phyloP scores from a whole-genome alignment of 2,113 vertebrate species.

The Notechis scutatus region DNA sequence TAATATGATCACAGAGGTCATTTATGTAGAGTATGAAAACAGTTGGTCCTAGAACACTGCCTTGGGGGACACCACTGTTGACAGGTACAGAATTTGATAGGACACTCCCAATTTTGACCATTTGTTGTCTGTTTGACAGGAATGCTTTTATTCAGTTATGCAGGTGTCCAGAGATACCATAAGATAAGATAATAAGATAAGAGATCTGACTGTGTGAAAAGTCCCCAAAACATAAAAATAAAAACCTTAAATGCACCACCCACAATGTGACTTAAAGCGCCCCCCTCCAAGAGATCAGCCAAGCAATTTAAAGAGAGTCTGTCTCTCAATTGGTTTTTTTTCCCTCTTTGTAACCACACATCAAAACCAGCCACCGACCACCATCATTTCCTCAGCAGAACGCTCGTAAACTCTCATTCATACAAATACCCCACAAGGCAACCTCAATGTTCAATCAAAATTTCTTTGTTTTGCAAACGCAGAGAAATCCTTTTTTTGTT shows the following conservation, averaged over 20 bases:
- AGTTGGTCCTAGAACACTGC: no score
- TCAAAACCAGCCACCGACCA: neutral
- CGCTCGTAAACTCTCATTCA: neutral
- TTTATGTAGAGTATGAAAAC: no score
- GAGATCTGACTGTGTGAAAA: neutral
- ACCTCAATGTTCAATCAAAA: neutral
- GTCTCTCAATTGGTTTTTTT: neutral
- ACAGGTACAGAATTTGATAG: no score
- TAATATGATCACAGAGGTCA: no score
- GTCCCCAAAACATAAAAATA: neutral
- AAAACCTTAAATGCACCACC: neutral
- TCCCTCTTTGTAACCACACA: neutral
- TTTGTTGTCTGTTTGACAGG: no score
- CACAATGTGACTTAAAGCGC: neutral
- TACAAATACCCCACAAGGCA: neutral
- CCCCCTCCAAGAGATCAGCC: neutral
- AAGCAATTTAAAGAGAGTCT: neutral
- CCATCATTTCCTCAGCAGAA: neutral
- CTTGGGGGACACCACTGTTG: no score
- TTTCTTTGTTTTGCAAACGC: neutral
- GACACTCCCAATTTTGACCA: no score
- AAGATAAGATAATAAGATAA: no score
- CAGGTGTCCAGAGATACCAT: no score
- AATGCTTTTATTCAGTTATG: no score
- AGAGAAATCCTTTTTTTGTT: neutral